Conservation (phyloP, 2,113 vertebrate species). For the Dasypus novemcinctus region DNA sequence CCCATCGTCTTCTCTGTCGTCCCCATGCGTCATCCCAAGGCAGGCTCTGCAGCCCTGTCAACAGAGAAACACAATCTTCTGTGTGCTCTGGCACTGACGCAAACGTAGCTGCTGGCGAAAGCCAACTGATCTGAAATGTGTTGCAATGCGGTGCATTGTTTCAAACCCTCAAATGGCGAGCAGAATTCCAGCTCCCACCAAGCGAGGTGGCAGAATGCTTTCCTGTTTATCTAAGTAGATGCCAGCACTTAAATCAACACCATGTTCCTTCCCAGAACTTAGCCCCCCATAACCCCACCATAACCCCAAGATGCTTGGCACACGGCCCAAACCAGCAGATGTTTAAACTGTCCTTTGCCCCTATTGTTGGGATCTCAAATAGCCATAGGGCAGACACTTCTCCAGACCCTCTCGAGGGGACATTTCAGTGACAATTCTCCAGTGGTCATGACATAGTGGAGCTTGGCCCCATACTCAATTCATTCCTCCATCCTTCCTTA, state of each 20-base stretch:
- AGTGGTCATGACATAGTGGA: background rate
- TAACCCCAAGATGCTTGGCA: slow-evolving; percentile 18
- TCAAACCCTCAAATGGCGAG: background rate
- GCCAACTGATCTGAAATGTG: slow-evolving; percentile 39
- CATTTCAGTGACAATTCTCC: slow-evolving; percentile 15
- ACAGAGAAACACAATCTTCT: slow-evolving; percentile 63
- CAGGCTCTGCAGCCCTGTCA: slow-evolving; percentile 9
- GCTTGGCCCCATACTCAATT: background rate
- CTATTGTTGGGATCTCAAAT: slow-evolving; percentile 16
- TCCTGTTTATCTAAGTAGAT: slow-evolving; percentile 65
- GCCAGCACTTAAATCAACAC: slow-evolving; percentile 65
- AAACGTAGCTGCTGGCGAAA: background rate
- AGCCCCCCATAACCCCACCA: background rate
- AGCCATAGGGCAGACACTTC: slow-evolving; percentile 2
- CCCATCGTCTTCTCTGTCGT: background rate
- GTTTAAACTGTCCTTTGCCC: slow-evolving; percentile 43
- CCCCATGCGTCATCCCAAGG: background rate
- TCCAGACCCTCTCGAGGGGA: slow-evolving; percentile 2
- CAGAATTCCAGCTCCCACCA: slow-evolving; percentile 44
- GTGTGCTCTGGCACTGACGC: slow-evolving; percentile 47
- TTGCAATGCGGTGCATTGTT: slow-evolving; percentile 57
- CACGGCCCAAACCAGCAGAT: slow-evolving; percentile 1
- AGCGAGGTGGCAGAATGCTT: slow-evolving; percentile 56
- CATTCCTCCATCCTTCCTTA: background rate
- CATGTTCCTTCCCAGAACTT: slow-evolving; percentile 69